Percentiles rank a stretch among this genome's conserved stretches.
Evolutionary conservation across 2,888 invertebrate species (phyloP).

Genomic region (Xylophagus ater): DNA sequence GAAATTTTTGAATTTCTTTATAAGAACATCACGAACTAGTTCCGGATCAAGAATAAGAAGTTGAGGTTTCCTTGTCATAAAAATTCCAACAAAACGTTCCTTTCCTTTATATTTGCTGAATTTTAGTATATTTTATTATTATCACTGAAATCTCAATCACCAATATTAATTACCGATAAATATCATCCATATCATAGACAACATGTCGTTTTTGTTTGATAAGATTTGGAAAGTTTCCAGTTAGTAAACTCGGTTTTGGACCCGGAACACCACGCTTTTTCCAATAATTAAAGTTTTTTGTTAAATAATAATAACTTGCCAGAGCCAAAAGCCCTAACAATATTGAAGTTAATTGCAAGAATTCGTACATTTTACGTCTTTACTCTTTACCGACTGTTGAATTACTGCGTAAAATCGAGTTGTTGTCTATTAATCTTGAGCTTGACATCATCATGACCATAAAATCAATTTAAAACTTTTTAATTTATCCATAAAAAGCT

Average conservation of each 20-base stretch:
- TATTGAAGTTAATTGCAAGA: too few species aligned
- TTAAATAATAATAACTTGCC: slow-evolving; percentile 14
- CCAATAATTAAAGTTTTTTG: slow-evolving; percentile 26
- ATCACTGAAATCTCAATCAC: too few species aligned
- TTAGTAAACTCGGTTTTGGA: slow-evolving; percentile 23
- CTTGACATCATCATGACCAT: too few species aligned
- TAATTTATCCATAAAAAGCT: too few species aligned
- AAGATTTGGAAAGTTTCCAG: slow-evolving; percentile 25
- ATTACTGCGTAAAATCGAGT: too few species aligned
- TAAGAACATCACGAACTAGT: slow-evolving; percentile 27
- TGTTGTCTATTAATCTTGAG: too few species aligned
- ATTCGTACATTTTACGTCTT: too few species aligned
- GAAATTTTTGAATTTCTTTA: slow-evolving; percentile 28
- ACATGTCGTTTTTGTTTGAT: slow-evolving; percentile 19
- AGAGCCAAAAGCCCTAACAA: slow-evolving; percentile 1
- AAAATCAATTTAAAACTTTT: too few species aligned
- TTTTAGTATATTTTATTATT: neutral
- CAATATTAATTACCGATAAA: slow-evolving; percentile 26
- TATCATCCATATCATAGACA: slow-evolving; percentile 24
- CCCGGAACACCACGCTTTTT: slow-evolving; percentile 24
- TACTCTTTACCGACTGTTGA: too few species aligned
- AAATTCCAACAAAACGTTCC: slow-evolving; percentile 28
- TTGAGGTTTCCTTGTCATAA: slow-evolving; percentile 21
- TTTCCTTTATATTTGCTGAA: slow-evolving; percentile 15
- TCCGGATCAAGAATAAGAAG: slow-evolving; percentile 28